Conservation (phyloP, 2,113 vertebrate genomes). For the Bos taurus region DNA sequence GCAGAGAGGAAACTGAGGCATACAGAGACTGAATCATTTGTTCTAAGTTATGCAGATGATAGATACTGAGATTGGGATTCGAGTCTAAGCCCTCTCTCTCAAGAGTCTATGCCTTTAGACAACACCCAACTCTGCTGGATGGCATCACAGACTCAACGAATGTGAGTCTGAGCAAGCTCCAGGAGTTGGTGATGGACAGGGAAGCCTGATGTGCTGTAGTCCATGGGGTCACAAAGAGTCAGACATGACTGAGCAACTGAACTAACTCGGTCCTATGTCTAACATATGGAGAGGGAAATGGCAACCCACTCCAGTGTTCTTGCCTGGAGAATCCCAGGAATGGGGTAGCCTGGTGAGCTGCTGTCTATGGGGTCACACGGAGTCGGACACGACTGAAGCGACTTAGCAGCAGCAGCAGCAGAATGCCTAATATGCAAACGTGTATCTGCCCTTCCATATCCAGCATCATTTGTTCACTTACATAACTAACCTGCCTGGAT, state of each 20-base stretch:
- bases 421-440: accelerated
- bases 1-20: neutral
- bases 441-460: neutral
- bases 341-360: accelerated
- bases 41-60: neutral
- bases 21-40: neutral
- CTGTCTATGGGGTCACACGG: neutral
- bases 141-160: neutral
- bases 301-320: neutral
- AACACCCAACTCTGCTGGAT: neutral
- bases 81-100: neutral
- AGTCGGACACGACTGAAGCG: accelerated
- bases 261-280: neutral
- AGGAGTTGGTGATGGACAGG: neutral
- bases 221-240: neutral
- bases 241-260: neutral
- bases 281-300: neutral
- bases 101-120: neutral
- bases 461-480: neutral
- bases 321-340: neutral
- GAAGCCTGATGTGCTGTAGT: neutral
- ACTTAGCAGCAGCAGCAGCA: neutral
- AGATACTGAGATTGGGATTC: neutral
- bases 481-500: neutral
- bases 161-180: neutral